A percentile compares a stretch with the other conserved stretches of the same genome.
Conservation (phyloP, 1,140 invertebrate genomes). For the Meloidogyne hapla region DNA sequence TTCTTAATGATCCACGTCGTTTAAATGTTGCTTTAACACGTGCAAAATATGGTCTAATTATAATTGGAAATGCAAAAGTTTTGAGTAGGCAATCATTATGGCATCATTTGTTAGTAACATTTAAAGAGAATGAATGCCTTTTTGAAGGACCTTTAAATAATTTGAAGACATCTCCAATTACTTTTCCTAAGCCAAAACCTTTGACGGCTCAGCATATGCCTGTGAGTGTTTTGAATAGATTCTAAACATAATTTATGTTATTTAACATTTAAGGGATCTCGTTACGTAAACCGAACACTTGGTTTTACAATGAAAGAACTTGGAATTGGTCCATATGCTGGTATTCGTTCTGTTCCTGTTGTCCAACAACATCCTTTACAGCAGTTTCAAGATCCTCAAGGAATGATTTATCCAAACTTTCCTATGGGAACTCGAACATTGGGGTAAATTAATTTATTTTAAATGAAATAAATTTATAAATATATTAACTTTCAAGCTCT, state of each 20-base stretch:
- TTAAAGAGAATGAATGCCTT: conserved; percentile 93
- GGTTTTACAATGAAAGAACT: conserved; percentile 44
- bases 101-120: conserved; percentile 95
- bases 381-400: conserved; percentile 49
- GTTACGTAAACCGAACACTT: conserved; percentile 45
- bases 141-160: conserved; percentile 97
- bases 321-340: conserved; percentile 30
- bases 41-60: conserved; percentile 92
- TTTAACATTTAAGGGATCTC: conserved; percentile 36
- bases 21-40: conserved; percentile 96
- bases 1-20: conserved; percentile 92
- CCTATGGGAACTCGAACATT: conserved; percentile 23
- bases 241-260: neutral
- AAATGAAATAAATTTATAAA: neutral
- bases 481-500: neutral
- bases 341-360: conserved; percentile 25
- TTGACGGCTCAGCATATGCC: conserved; percentile 88
- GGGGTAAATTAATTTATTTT: neutral
- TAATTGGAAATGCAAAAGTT: conserved; percentile 98
- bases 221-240: conserved; percentile 66
- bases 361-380: conserved; percentile 22
- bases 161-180: conserved; percentile 91
- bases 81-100: conserved; percentile 89
- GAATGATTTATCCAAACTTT: conserved; percentile 38
- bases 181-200: conserved; percentile 94